Conservation (phyloP, 2,888 invertebrate genomes). For the Aleiodes leptofemur region DNA sequence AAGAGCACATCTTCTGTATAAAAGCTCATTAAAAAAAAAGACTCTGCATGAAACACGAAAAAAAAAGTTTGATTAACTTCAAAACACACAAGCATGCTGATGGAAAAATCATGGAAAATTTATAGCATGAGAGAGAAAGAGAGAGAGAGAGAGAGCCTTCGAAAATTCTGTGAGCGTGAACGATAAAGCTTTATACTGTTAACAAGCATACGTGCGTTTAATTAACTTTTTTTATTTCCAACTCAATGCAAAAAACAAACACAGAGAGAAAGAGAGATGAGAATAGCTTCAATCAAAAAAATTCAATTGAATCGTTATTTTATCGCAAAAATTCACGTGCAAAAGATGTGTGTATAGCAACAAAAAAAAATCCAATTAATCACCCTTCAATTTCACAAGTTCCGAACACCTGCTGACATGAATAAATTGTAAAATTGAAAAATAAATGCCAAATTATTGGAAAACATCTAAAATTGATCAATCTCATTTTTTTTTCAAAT, state of each 20-base stretch:
- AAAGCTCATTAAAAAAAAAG: too few relatives aligned
- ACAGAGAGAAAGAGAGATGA: neutral
- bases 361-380: slow-evolving; percentile 13
- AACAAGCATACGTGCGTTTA: neutral
- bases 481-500: too few relatives aligned
- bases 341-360: neutral
- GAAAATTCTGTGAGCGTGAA: slow-evolving; percentile 14
- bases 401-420: neutral
- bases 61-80: slow-evolving; percentile 8
- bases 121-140: neutral
- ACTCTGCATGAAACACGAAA: neutral
- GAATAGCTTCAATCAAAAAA: neutral
- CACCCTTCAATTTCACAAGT: neutral
- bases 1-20: too few relatives aligned
- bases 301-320: neutral
- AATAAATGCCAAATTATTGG: neutral
- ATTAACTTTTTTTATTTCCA: slow-evolving; percentile 10
- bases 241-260: slow-evolving; percentile 4
- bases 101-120: slow-evolving; percentile 5
- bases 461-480: neutral
- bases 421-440: neutral
- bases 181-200: neutral
- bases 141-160: neutral
- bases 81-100: neutral
- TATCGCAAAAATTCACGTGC: neutral